Evolutionary conservation across 2,888 invertebrate genomes (phyloP).

Genomic region (Drosophila nr. fundita): DNA sequence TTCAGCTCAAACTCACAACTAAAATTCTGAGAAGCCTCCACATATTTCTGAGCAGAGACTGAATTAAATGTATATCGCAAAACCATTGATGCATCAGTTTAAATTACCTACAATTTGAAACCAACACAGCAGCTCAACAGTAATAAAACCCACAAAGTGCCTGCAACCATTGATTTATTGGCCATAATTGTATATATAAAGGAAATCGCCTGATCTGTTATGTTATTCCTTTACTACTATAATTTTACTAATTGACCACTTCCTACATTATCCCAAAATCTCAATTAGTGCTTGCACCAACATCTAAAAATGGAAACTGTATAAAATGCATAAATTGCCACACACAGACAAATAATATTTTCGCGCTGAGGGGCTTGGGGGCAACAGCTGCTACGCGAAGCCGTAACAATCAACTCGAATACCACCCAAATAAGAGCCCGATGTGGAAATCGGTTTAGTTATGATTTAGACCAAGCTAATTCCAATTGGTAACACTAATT

Average conservation of each 20-base stretch:
- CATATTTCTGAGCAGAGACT: background rate
- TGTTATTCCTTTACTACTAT: slow-evolving; percentile 7
- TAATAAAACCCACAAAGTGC: background rate
- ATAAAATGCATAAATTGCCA: slow-evolving; percentile 61
- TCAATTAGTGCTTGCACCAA: slow-evolving; percentile 55
- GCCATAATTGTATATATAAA: background rate
- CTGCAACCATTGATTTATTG: slow-evolving; percentile 4
- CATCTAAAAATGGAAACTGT: slow-evolving; percentile 64
- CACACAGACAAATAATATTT: slow-evolving; percentile 25
- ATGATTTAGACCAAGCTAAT: slow-evolving; percentile 47
- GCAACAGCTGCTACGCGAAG: slow-evolving; percentile 16
- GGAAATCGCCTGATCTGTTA: background rate
- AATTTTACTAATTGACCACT: slow-evolving; percentile 34
- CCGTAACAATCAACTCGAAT: slow-evolving; percentile 55
- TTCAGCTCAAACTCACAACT: background rate
- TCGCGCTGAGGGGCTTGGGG: background rate
- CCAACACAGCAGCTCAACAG: background rate
- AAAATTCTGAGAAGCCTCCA: background rate
- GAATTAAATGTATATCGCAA: background rate
- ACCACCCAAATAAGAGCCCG: slow-evolving; percentile 48
- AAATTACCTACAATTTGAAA: background rate
- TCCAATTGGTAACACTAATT: slow-evolving; percentile 62
- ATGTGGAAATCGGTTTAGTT: slow-evolving; percentile 36
- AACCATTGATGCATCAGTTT: background rate
- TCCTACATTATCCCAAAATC: slow-evolving; percentile 39